Percentiles rank a stretch among this genome's conserved stretches.
Evolutionary conservation across 2,113 vertebrate species (phyloP).

Genomic region (Archilochus colubris): DNA sequence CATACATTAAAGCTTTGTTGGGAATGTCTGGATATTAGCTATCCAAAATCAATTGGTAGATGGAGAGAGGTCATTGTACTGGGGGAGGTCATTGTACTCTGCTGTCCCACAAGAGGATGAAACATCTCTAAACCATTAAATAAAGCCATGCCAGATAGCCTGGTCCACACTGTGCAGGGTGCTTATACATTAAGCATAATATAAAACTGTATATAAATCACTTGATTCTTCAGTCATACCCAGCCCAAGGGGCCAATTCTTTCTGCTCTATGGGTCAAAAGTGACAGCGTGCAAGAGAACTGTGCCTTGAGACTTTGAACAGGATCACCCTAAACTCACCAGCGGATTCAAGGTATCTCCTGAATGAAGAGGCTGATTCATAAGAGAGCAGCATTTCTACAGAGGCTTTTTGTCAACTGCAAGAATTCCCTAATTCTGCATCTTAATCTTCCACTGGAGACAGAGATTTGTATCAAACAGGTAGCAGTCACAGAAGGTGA

Average conservation of each 20-base stretch:
- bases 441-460: constrained; percentile 32
- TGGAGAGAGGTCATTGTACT: background rate
- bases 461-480: background rate
- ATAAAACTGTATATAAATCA: background rate
- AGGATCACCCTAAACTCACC: background rate
- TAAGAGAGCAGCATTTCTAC: background rate
- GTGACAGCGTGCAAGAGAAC: background rate
- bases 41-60: background rate
- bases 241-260: background rate
- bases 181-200: background rate
- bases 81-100: background rate
- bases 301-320: background rate
- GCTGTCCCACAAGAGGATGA: background rate
- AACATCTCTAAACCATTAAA: background rate
- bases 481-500: background rate
- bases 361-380: background rate
- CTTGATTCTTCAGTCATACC: background rate
- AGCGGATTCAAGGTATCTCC: background rate
- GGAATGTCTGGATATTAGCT: background rate
- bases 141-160: background rate
- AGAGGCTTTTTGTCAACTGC: background rate
- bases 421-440: background rate
- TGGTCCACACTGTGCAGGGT: background rate
- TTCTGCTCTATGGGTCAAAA: background rate
- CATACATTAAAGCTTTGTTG: background rate